phyloP scores from a whole-genome alignment of 2,888 invertebrate genomes.

The Sicus ferrugineus region DNA sequence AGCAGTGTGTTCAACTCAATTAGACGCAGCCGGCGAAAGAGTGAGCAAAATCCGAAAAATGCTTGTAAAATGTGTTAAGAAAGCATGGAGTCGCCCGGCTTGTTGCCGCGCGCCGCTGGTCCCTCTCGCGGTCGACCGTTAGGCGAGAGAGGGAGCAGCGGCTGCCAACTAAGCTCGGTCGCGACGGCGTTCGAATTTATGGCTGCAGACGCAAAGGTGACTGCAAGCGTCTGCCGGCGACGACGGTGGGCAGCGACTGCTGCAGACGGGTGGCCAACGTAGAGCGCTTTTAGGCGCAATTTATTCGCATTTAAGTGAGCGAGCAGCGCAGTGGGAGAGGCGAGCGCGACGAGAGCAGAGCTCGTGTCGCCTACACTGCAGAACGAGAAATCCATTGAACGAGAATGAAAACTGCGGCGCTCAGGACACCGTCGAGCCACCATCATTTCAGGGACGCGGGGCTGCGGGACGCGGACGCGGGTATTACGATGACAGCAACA shows the following conservation, averaged over 20 bases:
- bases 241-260: not conserved
- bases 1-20: conserved; percentile 62
- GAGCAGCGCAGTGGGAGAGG: not conserved
- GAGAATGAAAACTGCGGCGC: conserved; percentile 12
- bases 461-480: not conserved
- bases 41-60: conserved; percentile 20
- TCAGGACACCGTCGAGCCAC: not conserved
- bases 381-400: conserved; percentile 31
- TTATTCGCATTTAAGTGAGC: not conserved
- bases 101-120: not conserved
- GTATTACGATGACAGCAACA: conserved; percentile 47
- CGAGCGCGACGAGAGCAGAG: not conserved
- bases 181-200: conserved; percentile 23
- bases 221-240: not conserved
- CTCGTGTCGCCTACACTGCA: conserved; percentile 1
- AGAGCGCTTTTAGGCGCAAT: conserved; percentile 22
- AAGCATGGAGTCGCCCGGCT: conserved; percentile 21
- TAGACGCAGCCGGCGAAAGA: conserved; percentile 42
- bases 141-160: not conserved
- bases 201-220: conserved; percentile 21
- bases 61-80: conserved; percentile 23
- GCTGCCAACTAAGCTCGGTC: conserved; percentile 17
- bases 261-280: not conserved
- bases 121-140: not conserved
- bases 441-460: not conserved